Conservation (phyloP, 2,113 vertebrate genomes). For the Phoxinus phoxinus region DNA sequence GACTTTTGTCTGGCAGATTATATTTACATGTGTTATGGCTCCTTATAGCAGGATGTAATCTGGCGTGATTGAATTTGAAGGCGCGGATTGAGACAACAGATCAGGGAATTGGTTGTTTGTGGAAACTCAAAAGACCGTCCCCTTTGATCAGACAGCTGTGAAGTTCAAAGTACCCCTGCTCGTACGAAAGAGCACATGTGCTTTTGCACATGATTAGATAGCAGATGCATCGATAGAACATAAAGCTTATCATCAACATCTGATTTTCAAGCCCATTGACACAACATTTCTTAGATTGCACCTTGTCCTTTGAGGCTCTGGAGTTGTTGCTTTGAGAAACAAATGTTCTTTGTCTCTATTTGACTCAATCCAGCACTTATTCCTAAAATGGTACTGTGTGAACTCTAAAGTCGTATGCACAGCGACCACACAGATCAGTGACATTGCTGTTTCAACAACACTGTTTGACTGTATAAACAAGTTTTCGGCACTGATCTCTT, state of each 20-base stretch:
- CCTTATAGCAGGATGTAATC: conserved; percentile 38
- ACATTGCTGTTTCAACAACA: conserved; percentile 31
- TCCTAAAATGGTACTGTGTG: conserved; percentile 55
- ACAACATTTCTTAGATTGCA: conserved; percentile 13
- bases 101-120: conserved; percentile 48
- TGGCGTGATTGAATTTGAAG: conserved; percentile 44
- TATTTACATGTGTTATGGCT: conserved; percentile 54
- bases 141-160: conserved; percentile 65
- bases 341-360: conserved; percentile 9
- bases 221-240: conserved; percentile 42
- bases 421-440: conserved; percentile 24
- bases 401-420: conserved; percentile 46
- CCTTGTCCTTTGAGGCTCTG: neutral
- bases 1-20: conserved; percentile 45
- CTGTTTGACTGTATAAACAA: conserved; percentile 49
- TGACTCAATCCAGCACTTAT: conserved; percentile 37
- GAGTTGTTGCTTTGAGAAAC: neutral
- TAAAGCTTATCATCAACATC: conserved; percentile 15
- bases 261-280: neutral
- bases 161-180: conserved; percentile 60
- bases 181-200: conserved; percentile 47
- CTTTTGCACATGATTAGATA: conserved; percentile 46
- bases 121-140: conserved; percentile 54
- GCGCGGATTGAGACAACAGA: conserved; percentile 47
- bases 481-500: conserved; percentile 38